Base-by-base conservation (phyloP, 2,113 vertebrate species). In the Mirza zaza region DNA sequence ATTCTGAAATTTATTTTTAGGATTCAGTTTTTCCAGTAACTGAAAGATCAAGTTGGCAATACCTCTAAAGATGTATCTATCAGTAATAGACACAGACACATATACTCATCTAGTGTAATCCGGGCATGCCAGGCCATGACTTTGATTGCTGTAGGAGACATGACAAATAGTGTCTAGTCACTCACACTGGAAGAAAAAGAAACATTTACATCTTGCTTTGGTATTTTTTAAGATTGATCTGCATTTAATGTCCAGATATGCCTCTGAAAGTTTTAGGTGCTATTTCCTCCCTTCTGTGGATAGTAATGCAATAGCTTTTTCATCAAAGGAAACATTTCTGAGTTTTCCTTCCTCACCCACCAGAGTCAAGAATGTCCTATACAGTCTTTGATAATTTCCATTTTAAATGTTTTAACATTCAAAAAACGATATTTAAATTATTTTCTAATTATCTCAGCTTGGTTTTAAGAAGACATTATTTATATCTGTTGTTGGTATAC, bases 1-100 rank as follows among this genome's bases (percentile, higher is more conserved):
- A 84, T 95, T 95, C 63, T 80, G 8, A 91, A 90, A 79, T 87
- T 77, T n/a, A 85, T 55, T 90, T 93, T 93, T 81, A 96, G 61
- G 21, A 21, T 70, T 87, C 23, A 70, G 1, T 81, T 84, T 82
- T 94, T 95, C 21, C 73, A 50, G 52, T 88, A 87, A 82, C 11
- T 94, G 9, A 50, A 70, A 18, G 77, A 77, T 48, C 2, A 50
- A 48, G 6, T 11, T 55, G 18, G 14, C 12, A 80, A 9, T 55
- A 59, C 18, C 39, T 68, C 36, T 89, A 32, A 88, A 63, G n/a
- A 79, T 83, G 8, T 50, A 14, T 75, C 21, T 59, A 18, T 79
- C n/a, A 27, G 48, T 36, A 61, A 27, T 36, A 18, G 79, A 80
- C 17, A 71, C 4, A 90, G 36, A 61, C 27, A 45, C 4, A 36